Base-by-base conservation (phyloP, 2,797 vertebrate genomes). In the Sebastes matsubarae region DNA sequence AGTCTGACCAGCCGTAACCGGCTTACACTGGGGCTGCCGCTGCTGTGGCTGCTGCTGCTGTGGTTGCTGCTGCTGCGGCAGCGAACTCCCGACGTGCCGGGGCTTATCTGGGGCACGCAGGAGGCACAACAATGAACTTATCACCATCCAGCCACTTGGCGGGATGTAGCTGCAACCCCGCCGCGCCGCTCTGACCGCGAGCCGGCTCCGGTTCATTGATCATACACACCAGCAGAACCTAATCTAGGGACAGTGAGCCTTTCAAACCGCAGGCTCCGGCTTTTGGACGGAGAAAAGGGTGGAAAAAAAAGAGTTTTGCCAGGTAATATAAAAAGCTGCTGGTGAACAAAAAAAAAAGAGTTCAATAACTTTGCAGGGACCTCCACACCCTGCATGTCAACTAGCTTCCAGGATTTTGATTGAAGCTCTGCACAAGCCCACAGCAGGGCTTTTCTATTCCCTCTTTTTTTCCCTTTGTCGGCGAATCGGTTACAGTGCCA, bases 81-180 rank as follows among this genome's bases (percentile, higher is more conserved):
- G 79, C 5, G 2, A 83, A 89, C 75, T 85, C 81, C 72, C 16
- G 71, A 87, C 58, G 72, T 75, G 83, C 80, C 5, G 65, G 58
- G 80, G 83, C 90, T 95, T 96, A 95, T 96, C 94, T 88, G 83
- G 72, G 68, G 84, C 83, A 83, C 74, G 76, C 94, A 95, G 93
- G 79, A 89, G 83, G 86, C 91, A 90, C 87, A 92, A 91, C 92
- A 94, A 93, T 93, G 84, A 94, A 94, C 90, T 94, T 93, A 94
- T 95, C 92, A 88, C 82, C 85, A 70, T 88, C 85, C 86, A 90
- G 87, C 66, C 81, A 90, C 89, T 92, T 86, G 82, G 86, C 69
- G 77, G 91, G 87, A 90, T 88, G 91, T 87, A 76, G 88, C 87
- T 74, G 89, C 86, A 89, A 86, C 87, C 87, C 89, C 34, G 64